Evolutionary conservation across 2,797 vertebrate genomes (phyloP), one percentile per base, ranked within the genome.

Genomic region (Enteromius paludinosus): DNA sequence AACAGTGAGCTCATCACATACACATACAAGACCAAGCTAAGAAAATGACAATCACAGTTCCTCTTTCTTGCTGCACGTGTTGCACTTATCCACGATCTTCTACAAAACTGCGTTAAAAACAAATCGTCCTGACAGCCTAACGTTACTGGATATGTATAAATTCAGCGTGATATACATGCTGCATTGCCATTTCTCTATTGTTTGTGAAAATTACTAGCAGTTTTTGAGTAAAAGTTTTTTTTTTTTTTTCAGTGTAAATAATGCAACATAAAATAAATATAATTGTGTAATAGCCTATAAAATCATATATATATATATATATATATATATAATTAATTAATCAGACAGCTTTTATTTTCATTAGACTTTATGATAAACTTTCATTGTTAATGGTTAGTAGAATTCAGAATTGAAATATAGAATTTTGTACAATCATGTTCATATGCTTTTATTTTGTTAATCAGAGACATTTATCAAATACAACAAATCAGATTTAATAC

Each of bases 21-120:
- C 78, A 62, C 43, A 41, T 6, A 47, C 56, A 38, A 49, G 66
- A 47, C 47, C 62, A 82, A 82, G 66, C 30, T n/a, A 23, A 61
- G 20, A 10, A 54, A 30, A 62, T 25, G 23, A 59, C 12, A 33
- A 18, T 23, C 25, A 18, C 56, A 64, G 83, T 86, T 88, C 87
- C 87, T 75, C 85, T 82, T 86, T 86, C 77, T 8, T 9, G 9
- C n/a, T 64, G 54, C 17, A 41, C 28, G 30, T 28, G 49, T 38
- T 38, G 43, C 25, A 38, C 11, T 12, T 43, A 25, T 62, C 70
- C 35, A 35, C 6, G 54, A 66, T 18, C 12, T 45, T 62, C 43
- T 23, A 33, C 18, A 65, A 78, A 65, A 76, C 23, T 28, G 15
- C 11, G 20, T n/a, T n/a, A 47, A 49, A 49, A 33, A 73, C 47